These are phyloP conservation scores for Edolisoma coerulescens DNA, from an alignment of 2,113 vertebrate species.

Conservation along the genomic window DNA sequence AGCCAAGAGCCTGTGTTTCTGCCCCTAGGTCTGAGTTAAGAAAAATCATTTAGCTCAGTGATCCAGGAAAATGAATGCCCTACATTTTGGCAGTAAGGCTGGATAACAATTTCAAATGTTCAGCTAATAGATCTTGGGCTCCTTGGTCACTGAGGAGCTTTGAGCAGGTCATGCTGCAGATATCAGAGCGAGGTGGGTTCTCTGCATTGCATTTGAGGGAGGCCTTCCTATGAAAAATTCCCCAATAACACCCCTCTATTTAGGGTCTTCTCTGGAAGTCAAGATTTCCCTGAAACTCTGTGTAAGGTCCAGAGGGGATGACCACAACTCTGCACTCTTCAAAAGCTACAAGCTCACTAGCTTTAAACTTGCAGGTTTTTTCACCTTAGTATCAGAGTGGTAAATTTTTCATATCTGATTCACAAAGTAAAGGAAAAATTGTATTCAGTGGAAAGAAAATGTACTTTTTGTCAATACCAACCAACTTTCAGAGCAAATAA, in stretches of 20 bases:
- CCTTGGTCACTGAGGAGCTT: neutral
- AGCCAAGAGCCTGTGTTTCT: neutral
- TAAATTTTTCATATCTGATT: neutral
- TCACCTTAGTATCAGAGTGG: neutral
- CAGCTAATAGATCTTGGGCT: neutral
- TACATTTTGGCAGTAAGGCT: conserved; percentile 30
- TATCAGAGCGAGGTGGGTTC: neutral
- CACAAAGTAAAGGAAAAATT: neutral
- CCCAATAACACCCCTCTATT: neutral
- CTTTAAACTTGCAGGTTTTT: neutral
- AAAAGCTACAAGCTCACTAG: neutral
- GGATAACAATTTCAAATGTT: neutral
- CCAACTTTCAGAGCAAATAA: neutral
- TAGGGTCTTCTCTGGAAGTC: neutral
- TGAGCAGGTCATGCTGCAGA: neutral
- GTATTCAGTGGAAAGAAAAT: neutral
- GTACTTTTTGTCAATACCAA: neutral
- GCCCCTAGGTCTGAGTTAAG: conserved; percentile 33
- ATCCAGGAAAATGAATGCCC: conserved; percentile 47
- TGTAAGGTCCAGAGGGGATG: neutral
- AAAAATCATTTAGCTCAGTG: conserved; percentile 43
- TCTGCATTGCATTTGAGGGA: neutral
- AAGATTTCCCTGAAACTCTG: neutral
- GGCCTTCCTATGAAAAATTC: neutral
- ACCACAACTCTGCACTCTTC: neutral